Evolutionary conservation across 2,113 vertebrate genomes (phyloP), one percentile per base, ranked within the genome.

Genomic region (Lamprologus speciosus): DNA sequence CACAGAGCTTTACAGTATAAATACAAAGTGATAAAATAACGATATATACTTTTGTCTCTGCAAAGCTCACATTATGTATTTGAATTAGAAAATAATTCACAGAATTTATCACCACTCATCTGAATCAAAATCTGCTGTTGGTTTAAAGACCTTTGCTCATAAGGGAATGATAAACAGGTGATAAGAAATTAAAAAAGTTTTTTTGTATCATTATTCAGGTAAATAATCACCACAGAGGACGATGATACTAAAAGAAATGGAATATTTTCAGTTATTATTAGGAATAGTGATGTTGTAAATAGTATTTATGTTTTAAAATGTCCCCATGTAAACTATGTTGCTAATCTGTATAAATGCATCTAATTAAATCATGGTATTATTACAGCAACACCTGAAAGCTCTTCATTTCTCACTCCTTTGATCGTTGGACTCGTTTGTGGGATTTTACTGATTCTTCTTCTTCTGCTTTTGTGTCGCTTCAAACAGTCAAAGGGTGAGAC

Each of bases 201-300:
- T 17, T 28, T 58, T 31, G 50, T n/a, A 31, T 60, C 57, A 1
- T 0, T 60, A 31, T 31, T 60, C 28, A 60, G 57, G 57, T 60
- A 33, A 60, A 60, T 17, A 60, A 0, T 60, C 57, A 60, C 28
- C 28, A 6, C 57, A 31, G 57, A 57, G 55, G 0, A 57, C 1
- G 0, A 60, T 60, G 16, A 31, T 31, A 33, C 0, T 63, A 63
- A 63, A 63, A 33, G 0, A 19, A 31, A 6, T 63, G 0, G 5
- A 19, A 63, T 63, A 6, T 33, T 63, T 63, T 63, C 58, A 63
- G 5, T 63, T 63, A 7, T 33, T 33, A 11, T 35, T 33, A 33
- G 9, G 28, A 63, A 33, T 63, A 63, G 28, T 10, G 16, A 6
- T 19, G 0, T 35, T 60, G 28, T 33, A 60, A 60, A 33, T 19